Evolutionary conservation across 2,113 vertebrate species (phyloP).

Genomic region (Onychostoma macrolepis): DNA sequence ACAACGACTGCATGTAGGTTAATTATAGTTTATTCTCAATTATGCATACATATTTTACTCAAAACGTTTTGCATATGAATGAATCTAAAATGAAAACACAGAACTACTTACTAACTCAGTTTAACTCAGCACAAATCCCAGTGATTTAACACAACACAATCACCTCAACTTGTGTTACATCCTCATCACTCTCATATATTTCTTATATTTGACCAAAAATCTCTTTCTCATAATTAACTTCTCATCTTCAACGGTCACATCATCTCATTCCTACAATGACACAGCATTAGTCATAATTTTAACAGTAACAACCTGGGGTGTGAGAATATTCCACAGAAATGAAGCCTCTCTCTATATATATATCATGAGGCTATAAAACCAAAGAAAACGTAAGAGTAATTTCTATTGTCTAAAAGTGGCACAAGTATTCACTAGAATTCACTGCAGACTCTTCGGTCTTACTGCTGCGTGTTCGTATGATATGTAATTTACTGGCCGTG

Average conservation of each 20-base stretch:
- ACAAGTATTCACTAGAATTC: not conserved
- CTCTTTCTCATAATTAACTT: not conserved
- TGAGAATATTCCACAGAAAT: not conserved
- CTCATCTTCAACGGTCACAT: not conserved
- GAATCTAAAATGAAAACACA: not conserved
- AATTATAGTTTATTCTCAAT: not conserved
- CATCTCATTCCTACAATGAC: slow-evolving; percentile 8
- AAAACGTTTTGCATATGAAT: not conserved
- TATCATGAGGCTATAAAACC: not conserved
- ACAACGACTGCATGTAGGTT: not conserved
- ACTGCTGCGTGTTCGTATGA: not conserved
- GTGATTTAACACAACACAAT: no score
- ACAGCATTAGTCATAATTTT: slow-evolving; percentile 12
- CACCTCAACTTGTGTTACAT: not conserved
- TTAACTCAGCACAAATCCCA: not conserved
- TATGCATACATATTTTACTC: not conserved
- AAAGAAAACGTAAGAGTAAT: not conserved
- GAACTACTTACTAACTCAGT: not conserved
- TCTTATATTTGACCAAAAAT: not conserved
- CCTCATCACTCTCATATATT: not conserved
- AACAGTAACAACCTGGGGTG: not conserved
- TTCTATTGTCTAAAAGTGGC: not conserved
- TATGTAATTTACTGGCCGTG: not conserved
- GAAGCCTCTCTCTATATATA: not conserved
- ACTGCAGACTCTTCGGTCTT: not conserved